Base-by-base conservation (phyloP, 2,888 invertebrate species). In the Smittia aterrima region DNA sequence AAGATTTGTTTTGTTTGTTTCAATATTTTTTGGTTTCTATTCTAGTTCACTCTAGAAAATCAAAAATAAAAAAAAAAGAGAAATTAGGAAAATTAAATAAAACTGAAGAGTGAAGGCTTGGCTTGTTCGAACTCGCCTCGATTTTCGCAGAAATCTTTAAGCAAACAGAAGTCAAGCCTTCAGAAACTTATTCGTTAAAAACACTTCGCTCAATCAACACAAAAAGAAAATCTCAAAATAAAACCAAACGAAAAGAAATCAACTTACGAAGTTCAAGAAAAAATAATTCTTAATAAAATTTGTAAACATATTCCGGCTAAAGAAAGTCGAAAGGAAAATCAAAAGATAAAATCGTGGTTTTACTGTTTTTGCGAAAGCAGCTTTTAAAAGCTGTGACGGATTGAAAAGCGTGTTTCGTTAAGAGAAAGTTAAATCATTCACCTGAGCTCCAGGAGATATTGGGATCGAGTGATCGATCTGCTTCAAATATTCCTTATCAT, bases 401-500 rank as follows among this genome's bases (percentile, higher is more conserved):
- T 38, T 27, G 7, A 54, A 66, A 75, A 40, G 54, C 54, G 27
- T 27, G 13, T 41, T 13, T 66, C 73, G 76, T n/a, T n/a, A n/a
- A 85, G 82, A 85, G 85, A 84, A 80, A 85, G 78, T 83, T 82
- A 85, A 85, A 77, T 25, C 62, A 78, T 77, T 84, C 84, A 87
- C 87, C 85, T 87, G 86, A 77, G 86, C 85, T 78, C 85, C 84
- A 78, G 85, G 84, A 76, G 85, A 80, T 79, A 86, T 86, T 79
- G 85, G 84, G 78, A 85, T 83, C 78, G 85, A 83, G 80, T 85
- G 85, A 76, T 85, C 86, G 81, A 86, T 87, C 85, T 94, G 93
- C 85, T 91, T 92, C 82, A 94, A 87, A 86, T 95, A 95, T 77
- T 92, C 92, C 85, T 92, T 93, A 84, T 95, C 95, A 82, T 95